Base-by-base conservation (phyloP, 30 jellyfish, hydroid and myxozoan species). In the Haliclystus octoradiatus region DNA sequence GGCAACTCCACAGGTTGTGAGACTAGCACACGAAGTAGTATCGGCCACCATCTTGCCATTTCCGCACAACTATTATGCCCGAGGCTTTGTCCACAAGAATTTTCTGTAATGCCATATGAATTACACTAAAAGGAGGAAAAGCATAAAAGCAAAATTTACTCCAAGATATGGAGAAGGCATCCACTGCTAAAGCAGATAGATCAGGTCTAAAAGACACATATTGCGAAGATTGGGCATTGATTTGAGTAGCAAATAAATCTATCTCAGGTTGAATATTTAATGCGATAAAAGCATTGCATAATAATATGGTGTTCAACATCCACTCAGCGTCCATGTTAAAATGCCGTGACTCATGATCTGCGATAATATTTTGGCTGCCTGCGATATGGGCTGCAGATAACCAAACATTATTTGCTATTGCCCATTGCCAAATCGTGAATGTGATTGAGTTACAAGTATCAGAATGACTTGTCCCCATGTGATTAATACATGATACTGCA, bases 321-420 rank as follows among this genome's bases (percentile, higher is more conserved):
- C 84, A 78, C 33, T 78, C 92, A 5, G 77, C 67, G 2, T 71
- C 61, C 26, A 30, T 76, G 46, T 79, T 47, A 63, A 71, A 70
- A 28, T 79, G 53, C 0, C 93, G 67, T 7, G 93, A 79, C 68
- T 72, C 64, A 25, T 32, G 28, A 69, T 70, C 93, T 5, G 91
- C 91, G 5, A 66, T 52, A 3, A 34, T 26, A 70, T 77, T 77
- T 49, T 57, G 34, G 29, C 32, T 27, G 31, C 92, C 84, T 5
- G 92, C 78, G 7, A 78, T 68, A 65, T 78, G 78, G 15, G 77
- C 71, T 2, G 92, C 82, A 12, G 84, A 69, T 34, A 78, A 19
- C 83, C 78, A 78, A 28, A 78, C 67, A 62, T 69, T 28, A 28
- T 50, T 70, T 52, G 25, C 71, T 53, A 52, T 68, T 33, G 84